phyloP scores from a whole-genome alignment of 2,888 invertebrate species.

The Lepidochitona cinerea region DNA sequence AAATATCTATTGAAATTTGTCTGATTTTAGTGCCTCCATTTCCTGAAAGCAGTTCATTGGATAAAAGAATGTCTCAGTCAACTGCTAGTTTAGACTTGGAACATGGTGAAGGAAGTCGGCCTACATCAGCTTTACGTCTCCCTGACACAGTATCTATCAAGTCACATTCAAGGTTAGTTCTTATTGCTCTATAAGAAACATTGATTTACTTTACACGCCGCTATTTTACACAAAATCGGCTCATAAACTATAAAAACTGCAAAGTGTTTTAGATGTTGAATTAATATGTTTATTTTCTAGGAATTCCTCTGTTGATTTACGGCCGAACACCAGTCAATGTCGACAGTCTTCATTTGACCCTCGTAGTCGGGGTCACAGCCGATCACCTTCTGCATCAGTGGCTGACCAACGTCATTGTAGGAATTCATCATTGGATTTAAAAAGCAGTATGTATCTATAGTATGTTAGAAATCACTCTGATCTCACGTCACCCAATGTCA shows the following conservation, averaged over 20 bases:
- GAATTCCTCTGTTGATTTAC: constrained; percentile 37
- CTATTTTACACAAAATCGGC: neutral
- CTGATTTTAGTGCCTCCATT: constrained; percentile 39
- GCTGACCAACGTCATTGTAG: constrained; percentile 33
- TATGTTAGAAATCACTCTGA: too few species aligned
- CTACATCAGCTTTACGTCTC: neutral
- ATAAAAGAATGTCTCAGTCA: constrained; percentile 40
- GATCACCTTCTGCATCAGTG: constrained; percentile 40
- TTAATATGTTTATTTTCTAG: too few species aligned
- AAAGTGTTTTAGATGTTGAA: neutral
- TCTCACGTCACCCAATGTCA: too few species aligned
- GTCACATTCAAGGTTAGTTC: constrained; percentile 30
- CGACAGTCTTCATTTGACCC: constrained; percentile 26
- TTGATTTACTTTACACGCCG: neutral
- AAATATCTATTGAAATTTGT: neutral
- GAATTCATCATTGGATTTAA: constrained; percentile 13
- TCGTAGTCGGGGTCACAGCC: constrained; percentile 29
- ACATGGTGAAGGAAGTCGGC: neutral
- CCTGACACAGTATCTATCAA: neutral
- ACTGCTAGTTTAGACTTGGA: constrained; percentile 34
- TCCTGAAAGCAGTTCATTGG: constrained; percentile 30
- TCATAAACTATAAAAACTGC: neutral
- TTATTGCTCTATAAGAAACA: too few species aligned
- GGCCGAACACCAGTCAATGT: constrained; percentile 23
- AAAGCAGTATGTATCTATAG: constrained; percentile 7